Base-by-base conservation (phyloP, 2,797 vertebrate species). In the Takifugu rubripes region DNA sequence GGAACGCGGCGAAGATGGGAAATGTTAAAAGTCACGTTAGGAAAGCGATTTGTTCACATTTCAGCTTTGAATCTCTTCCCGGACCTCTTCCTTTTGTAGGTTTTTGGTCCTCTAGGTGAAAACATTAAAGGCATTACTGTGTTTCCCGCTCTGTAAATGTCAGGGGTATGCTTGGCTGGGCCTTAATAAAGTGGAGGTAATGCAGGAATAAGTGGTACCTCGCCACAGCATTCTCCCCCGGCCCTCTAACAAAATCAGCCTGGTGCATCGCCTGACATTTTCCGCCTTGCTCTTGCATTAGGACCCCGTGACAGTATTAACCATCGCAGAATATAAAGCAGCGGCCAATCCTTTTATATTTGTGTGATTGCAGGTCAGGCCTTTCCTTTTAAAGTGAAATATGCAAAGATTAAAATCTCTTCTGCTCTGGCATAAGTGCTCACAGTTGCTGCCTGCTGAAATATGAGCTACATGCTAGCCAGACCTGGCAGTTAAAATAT, bases 161-260 rank as follows among this genome's bases (percentile, higher is more conserved):
- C 86, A 89, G 67, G 17, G 71, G 70, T 72, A 82, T 79, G 89
- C 85, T 84, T 88, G 83, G 84, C 70, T 84, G 82, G 59, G 73
- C 62, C 74, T 81, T 77, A 87, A 87, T 86, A 85, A 82, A 83
- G 81, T 66, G 44, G 56, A 68, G 70, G 66, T 79, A 83, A 85
- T 76, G 62, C 63, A 45, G 56, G 62, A 73, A 61, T 72, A 82
- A 76, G 52, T 57, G 53, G 54, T 56, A 71, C 61, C 77, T 69
- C 68, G 59, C 56, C 36, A 45, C 49, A 59, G 55, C 68, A 69
- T 63, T 74, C 56, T 79, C 62, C 61, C 62, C 61, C 60, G 57
- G 61, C 74, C 62, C 78, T 63, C 55, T 46, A 63, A 57, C 53
- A 75, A 69, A 80, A 72, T 52, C 75, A 78, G 57, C 74, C 67